A percentile compares a stretch with the other conserved stretches of the same genome.
Conservation (phyloP, 2,888 invertebrate genomes). For the Mallateleia sp. region DNA sequence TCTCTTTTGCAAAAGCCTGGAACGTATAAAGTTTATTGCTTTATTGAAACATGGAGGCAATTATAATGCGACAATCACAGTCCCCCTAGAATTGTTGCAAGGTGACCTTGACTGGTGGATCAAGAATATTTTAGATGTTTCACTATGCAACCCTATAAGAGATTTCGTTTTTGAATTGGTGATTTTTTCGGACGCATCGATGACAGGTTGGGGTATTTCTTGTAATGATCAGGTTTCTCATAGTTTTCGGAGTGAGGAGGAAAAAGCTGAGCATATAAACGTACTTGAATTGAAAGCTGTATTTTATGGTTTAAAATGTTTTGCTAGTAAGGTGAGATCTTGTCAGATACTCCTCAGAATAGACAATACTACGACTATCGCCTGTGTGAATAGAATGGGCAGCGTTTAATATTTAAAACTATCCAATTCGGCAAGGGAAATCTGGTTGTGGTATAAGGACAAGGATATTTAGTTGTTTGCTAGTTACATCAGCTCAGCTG, state of each 20-base stretch:
- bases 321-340: not conserved
- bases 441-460: no score
- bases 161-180: conserved; percentile 22
- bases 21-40: not conserved
- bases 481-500: no score
- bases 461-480: no score
- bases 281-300: conserved; percentile 17
- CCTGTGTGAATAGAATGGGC: not conserved
- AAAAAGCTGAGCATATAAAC: conserved; percentile 15
- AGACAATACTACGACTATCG: conserved; percentile 24
- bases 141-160: conserved; percentile 32
- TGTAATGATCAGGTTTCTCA: not conserved
- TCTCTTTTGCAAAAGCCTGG: not conserved
- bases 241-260: conserved; percentile 14
- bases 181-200: conserved; percentile 66
- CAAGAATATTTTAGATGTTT: conserved; percentile 12
- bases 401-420: not conserved
- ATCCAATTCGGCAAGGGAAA: no score
- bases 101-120: conserved; percentile 52
- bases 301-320: conserved; percentile 5
- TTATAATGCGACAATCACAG: no score
- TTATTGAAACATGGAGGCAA: not conserved
- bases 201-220: conserved; percentile 17
- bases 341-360: conserved; percentile 18
- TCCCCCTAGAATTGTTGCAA: no score